Conservation (phyloP, 2,888 invertebrate genomes). For the Nephrotoma guestfalica region DNA sequence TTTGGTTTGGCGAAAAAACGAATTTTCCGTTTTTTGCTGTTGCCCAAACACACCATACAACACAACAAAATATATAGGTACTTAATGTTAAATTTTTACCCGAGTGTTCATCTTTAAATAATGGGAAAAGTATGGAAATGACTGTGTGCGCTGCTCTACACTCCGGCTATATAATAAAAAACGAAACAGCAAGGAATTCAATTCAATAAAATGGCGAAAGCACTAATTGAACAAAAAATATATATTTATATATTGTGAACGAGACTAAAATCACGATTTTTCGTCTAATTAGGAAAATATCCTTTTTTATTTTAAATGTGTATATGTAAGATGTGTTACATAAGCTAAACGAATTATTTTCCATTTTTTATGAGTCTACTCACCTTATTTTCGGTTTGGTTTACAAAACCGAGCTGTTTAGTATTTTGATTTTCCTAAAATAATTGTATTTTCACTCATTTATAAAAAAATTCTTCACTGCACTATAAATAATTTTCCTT, state of each 20-base stretch:
- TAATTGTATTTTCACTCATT: background rate
- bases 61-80: background rate
- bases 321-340: background rate
- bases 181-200: background rate
- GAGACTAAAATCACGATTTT: background rate
- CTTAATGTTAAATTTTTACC: background rate
- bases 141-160: background rate
- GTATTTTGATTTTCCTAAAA: background rate
- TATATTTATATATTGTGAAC: background rate
- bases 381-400: background rate
- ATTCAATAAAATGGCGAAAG: background rate
- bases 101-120: background rate
- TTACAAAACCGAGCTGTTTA: background rate
- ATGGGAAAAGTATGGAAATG: background rate
- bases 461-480: background rate
- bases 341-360: background rate
- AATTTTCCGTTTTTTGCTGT: background rate
- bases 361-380: background rate
- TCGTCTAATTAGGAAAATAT: background rate
- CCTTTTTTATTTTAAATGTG: background rate
- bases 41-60: background rate
- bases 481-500: background rate
- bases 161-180: background rate
- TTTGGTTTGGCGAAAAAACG: background rate
- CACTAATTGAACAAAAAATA: background rate